Evolutionary conservation across 2,888 invertebrate species (phyloP), one percentile per base, ranked within the genome.

Genomic region (Teleogryllus oceanicus): DNA sequence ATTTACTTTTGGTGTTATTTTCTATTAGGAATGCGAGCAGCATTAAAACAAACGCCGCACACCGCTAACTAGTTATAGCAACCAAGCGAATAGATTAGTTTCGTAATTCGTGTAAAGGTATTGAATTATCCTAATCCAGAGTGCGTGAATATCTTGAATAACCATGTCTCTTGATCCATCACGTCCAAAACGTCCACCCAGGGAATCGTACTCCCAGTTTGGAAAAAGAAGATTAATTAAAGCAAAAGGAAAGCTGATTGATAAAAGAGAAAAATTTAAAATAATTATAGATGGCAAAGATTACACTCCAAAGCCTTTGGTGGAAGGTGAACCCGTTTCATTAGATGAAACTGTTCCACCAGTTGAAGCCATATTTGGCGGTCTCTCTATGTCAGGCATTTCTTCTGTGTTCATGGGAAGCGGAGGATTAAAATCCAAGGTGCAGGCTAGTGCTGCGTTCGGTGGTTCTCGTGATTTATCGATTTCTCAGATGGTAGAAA

Each of bases 281-380:
- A 50, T 78, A 49, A 49, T 75, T 21, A 20, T 74, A 74, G 78
- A 75, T 78, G 76, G 62, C n/a, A 50, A n/a, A 20, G 76, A 79
- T 49, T 62, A 50, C 12, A 79, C 76, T 37, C 62, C 76, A 37
- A 79, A 74, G 18, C n/a, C 74, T 74, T 13, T 77, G 16, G 76
- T 49, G 13, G 76, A 62, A 62, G 24, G 37, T 21, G 62, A n/a
- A 62, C 16, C 16, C n/a, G 62, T n/a, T 62, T 62, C 62, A 62
- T 18, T 18, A 62, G 62, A 62, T 18, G 62, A 62, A 18, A 18
- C 62, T n/a, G 16, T n/a, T n/a, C 62, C 62, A 18, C 16, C n/a
- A 62, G 62, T 62, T 13, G 62, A 62, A 13, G 62, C 62, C 16
- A 62, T 62, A 62, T 62, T 62, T 62, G n/a, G 62, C 62, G 62